phyloP scores from a whole-genome alignment of 2,797 vertebrate genomes.

The Lerista edwardsae region DNA sequence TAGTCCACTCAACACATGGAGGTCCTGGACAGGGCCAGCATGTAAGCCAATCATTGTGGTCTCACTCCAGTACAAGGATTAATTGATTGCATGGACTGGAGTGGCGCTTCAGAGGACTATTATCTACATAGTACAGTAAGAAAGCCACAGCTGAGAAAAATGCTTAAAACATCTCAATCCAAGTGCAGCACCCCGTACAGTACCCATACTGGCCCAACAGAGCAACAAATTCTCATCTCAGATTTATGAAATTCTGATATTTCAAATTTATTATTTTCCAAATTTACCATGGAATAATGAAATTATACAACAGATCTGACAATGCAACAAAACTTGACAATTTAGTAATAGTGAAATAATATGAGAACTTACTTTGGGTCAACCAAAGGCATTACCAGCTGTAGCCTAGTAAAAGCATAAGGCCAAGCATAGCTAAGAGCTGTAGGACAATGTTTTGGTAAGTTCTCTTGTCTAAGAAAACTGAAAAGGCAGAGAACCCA shows the following conservation, averaged over 20 bases:
- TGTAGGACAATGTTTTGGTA: constrained; percentile 94
- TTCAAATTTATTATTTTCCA: background rate
- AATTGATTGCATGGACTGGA: too few relatives aligned
- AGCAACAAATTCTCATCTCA: constrained; percentile 4
- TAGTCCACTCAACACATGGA: too few relatives aligned
- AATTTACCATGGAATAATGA: background rate
- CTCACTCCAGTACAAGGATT: too few relatives aligned
- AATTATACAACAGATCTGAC: background rate
- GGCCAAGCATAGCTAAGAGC: constrained; percentile 98
- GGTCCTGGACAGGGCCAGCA: too few relatives aligned
- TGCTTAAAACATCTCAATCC: background rate
- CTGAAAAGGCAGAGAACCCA: constrained; percentile 99
- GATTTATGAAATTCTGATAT: background rate
- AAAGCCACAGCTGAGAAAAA: background rate
- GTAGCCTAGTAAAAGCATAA: constrained; percentile 93
- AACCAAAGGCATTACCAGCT: constrained; percentile 94
- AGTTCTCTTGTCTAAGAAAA: constrained; percentile 95
- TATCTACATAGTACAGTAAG: background rate
- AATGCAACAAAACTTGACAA: constrained; percentile 2
- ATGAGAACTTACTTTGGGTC: constrained; percentile 90
- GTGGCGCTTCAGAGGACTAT: too few relatives aligned
- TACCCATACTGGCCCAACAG: background rate
- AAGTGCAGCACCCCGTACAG: background rate
- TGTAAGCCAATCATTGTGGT: too few relatives aligned
- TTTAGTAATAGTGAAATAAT: background rate